phyloP scores from a whole-genome alignment of 1,140 invertebrate genomes.

The Rhyacophila brunnea region DNA sequence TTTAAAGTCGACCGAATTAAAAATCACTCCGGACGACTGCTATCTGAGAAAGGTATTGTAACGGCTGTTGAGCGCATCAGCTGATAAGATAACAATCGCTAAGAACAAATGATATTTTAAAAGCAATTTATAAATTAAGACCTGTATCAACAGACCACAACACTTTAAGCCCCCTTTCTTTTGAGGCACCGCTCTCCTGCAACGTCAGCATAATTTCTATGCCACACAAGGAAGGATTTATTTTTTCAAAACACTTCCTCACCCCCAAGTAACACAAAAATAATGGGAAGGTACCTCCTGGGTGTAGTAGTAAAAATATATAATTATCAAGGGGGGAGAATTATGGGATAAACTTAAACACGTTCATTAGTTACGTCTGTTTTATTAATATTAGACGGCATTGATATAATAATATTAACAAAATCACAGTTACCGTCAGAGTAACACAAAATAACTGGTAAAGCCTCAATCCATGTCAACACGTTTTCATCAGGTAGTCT shows the following conservation, averaged over 20 bases:
- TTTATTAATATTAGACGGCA: too few relatives aligned
- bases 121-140: slow-evolving; percentile 19
- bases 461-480: too few relatives aligned
- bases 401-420: too few relatives aligned
- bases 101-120: slow-evolving; percentile 8
- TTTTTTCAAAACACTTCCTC: slow-evolving; percentile 8
- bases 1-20: neutral
- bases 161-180: neutral
- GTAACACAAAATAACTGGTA: too few relatives aligned
- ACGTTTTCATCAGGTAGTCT: too few relatives aligned
- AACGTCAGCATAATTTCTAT: slow-evolving; percentile 19
- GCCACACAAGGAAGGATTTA: neutral
- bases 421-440: too few relatives aligned
- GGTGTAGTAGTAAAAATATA: too few relatives aligned
- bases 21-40: neutral
- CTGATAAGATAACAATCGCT: slow-evolving; percentile 2
- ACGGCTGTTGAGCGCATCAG: neutral
- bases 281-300: too few relatives aligned
- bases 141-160: slow-evolving; percentile 15
- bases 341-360: too few relatives aligned
- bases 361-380: too few relatives aligned
- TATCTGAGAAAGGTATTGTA: neutral
- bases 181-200: slow-evolving; percentile 5
- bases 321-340: too few relatives aligned
- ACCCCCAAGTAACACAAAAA: too few relatives aligned